A percentile compares a stretch with the other conserved stretches of the same genome.
phyloP scores from a whole-genome alignment of 2,888 invertebrate species.

The Griposia aprilina region DNA sequence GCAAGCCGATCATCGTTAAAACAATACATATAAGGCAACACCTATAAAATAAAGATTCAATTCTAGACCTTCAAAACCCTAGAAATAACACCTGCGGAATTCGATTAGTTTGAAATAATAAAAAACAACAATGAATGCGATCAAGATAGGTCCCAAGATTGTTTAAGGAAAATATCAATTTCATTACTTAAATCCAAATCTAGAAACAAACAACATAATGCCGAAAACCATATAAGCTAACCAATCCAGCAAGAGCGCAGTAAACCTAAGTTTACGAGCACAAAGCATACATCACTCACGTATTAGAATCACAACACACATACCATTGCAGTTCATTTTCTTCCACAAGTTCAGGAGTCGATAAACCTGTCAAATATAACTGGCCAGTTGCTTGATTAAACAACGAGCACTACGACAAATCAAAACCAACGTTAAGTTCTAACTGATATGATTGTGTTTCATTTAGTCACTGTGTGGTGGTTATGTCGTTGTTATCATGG shows the following conservation, averaged over 20 bases:
- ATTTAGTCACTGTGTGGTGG: neutral
- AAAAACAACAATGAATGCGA: neutral
- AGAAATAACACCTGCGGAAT: neutral
- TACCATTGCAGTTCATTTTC: slow-evolving; percentile 64
- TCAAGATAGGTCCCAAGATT: neutral
- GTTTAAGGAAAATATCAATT: neutral
- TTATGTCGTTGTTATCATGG: slow-evolving; percentile 41
- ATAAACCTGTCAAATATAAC: slow-evolving; percentile 74
- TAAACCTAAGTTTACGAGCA: slow-evolving; percentile 45
- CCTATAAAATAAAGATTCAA: neutral
- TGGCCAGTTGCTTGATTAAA: slow-evolving; percentile 71
- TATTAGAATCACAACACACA: slow-evolving; percentile 58
- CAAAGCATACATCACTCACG: slow-evolving; percentile 51
- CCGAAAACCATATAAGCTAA: slow-evolving; percentile 19
- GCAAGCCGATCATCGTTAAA: neutral
- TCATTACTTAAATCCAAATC: neutral
- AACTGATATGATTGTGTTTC: slow-evolving; percentile 20
- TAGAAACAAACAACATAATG: neutral
- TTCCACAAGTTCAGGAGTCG: slow-evolving; percentile 66
- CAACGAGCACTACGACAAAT: slow-evolving; percentile 34
- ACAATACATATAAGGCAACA: neutral
- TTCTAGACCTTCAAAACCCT: neutral
- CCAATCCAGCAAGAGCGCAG: slow-evolving; percentile 27
- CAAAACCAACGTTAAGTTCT: neutral
- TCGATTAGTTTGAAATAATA: too few relatives aligned